Base-by-base conservation (phyloP, 2,888 invertebrate species). In the Euproctis similis region DNA sequence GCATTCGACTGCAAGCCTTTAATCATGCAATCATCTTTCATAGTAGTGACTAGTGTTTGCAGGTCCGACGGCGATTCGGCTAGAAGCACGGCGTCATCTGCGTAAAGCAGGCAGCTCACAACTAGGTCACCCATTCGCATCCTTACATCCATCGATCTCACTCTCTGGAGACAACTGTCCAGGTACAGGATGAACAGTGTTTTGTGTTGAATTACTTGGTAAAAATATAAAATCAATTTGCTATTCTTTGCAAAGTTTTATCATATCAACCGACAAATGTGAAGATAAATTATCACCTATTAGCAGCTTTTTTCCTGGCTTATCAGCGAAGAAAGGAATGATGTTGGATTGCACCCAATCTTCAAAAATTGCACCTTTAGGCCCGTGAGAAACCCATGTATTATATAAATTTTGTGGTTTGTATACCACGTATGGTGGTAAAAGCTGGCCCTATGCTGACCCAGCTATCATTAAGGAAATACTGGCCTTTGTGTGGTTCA, bases 381-480 rank as follows among this genome's bases (percentile, higher is more conserved):
- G 36, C 2, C 36, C 33, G 12, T 25, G 28, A 8, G 4, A n/a
- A 17, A 25, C 2, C 36, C 37, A 37, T 28, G 28, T 21, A 2
- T 31, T 21, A 4, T 9, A 21, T 5, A 21, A 21, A 10, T 21
- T 10, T 2, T 9, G 6, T 4, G 21, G 10, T 7, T 21, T 39
- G 6, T 34, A 39, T 3, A 39, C 39, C 9, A 34, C 26, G 30
- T 39, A 40, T 8, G 23, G 6, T 0, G 36, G 29, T 1, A 40
- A 12, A 12, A 16, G 24, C 21, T 17, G 8, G 19, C 39, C 31
- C 9, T 8, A 17, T 19, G 34, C 36, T 3, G 18, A 14, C 0
- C 25, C 36, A 12, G 31, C 19, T 10, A 36, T 31, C 36, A 36
- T 39, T 1, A 49, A 8, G 4, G 46, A 49, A 12, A 46, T 43